Conservation (phyloP, 2,113 vertebrate species). For the Syngnathoides biaculeatus region DNA sequence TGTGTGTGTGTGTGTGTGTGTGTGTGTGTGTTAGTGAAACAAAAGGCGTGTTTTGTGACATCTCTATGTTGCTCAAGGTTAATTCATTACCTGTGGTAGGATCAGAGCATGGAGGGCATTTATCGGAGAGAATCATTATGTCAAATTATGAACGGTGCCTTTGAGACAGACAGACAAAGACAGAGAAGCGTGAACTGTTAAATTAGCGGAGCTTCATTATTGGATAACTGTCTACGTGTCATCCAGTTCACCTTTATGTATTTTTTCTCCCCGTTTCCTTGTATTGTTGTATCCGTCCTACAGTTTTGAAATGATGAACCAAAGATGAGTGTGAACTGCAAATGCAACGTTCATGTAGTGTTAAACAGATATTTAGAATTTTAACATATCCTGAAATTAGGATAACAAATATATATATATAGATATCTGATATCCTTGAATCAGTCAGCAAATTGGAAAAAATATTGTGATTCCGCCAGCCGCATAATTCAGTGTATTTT, state of each 20-base stretch:
- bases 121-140: slow-evolving; percentile 34
- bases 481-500: slow-evolving; percentile 12
- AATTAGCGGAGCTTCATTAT: slow-evolving; percentile 37
- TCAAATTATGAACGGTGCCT: slow-evolving; percentile 32
- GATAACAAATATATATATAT: not conserved
- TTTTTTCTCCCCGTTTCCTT: slow-evolving; percentile 3
- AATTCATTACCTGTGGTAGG: slow-evolving; percentile 46
- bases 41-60: slow-evolving; percentile 1
- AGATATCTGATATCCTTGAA: not conserved
- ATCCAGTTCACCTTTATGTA: slow-evolving; percentile 28
- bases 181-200: slow-evolving; percentile 17
- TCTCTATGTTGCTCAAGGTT: slow-evolving; percentile 43
- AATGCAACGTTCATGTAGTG: slow-evolving; percentile 21
- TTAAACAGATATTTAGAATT: slow-evolving; percentile 25
- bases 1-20: too few species aligned
- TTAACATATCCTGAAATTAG: not conserved
- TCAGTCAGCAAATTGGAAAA: not conserved
- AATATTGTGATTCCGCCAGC: not conserved
- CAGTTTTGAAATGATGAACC: slow-evolving; percentile 20
- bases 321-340: slow-evolving; percentile 28
- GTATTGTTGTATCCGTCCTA: slow-evolving; percentile 10
- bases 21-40: not conserved
- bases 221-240: slow-evolving; percentile 32
- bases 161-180: slow-evolving; percentile 7
- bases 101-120: slow-evolving; percentile 33